A percentile compares a stretch with the other conserved stretches of the same genome.
These are phyloP conservation scores for Dicentrarchus labrax DNA, from an alignment of 2,113 vertebrate species.

Conservation along the genomic window DNA sequence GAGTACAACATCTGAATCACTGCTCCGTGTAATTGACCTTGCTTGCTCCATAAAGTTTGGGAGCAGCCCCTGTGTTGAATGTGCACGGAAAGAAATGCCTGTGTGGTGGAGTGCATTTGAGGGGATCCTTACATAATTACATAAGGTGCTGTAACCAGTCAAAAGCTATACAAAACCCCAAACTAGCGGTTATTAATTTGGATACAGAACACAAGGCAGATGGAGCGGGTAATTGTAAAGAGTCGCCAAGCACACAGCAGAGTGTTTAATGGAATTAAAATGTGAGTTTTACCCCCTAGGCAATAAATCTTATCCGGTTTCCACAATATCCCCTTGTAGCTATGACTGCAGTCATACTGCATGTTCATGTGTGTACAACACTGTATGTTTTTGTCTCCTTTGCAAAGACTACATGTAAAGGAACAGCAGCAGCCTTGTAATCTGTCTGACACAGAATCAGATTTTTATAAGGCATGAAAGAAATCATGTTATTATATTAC, in stretches of 20 bases:
- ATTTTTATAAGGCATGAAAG: too few relatives aligned
- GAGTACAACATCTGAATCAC: conserved; percentile 41
- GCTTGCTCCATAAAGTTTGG: conserved; percentile 42
- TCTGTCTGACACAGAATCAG: background rate
- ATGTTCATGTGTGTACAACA: background rate
- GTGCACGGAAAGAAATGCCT: conserved; percentile 29
- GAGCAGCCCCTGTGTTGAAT: conserved; percentile 18
- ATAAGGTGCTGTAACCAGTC: conserved; percentile 48
- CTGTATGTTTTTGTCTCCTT: conserved; percentile 6
- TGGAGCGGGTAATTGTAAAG: conserved; percentile 80
- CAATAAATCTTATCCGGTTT: conserved; percentile 65
- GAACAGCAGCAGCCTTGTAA: background rate
- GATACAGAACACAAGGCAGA: conserved; percentile 70
- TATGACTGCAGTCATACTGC: conserved; percentile 7
- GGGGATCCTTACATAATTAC: conserved; percentile 62
- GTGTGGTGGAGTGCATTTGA: conserved; percentile 35
- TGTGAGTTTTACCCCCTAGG: conserved; percentile 56
- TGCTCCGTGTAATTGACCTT: conserved; percentile 66
- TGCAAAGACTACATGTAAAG: background rate
- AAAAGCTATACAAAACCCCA: conserved; percentile 58
- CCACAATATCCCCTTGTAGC: conserved; percentile 2
- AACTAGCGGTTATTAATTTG: conserved; percentile 78
- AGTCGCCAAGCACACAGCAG: conserved; percentile 70
- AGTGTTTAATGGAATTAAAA: conserved; percentile 76
- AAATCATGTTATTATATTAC: too few relatives aligned